Evolutionary conservation across 2,797 vertebrate genomes (phyloP), one percentile per base, ranked within the genome.

Genomic region (Tragopan temminckii): DNA sequence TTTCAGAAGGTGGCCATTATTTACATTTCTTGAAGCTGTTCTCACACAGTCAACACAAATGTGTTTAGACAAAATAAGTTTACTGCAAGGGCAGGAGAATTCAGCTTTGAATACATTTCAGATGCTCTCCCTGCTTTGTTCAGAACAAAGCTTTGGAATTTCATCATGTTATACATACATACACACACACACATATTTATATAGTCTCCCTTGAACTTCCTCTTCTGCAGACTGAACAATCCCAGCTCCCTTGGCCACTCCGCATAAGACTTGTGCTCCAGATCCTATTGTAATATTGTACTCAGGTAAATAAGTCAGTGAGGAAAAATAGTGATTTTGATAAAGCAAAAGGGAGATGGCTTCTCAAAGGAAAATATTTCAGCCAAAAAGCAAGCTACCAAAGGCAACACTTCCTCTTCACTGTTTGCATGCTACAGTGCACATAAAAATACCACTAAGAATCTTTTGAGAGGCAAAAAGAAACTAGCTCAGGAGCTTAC

Each of bases 11-110:
- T 12, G 9, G 42, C 29, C 23, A 59, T 74, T 43, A 86, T 68
- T 95, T 80, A 61, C 74, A 79, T 80, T 36, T 12, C 53, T 96
- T 72, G 84, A 53, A 94, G 79, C 72, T 94, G 94, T 95, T 72
- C 71, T 89, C 89, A 17, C 67, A 50, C 42, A 83, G 31, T 85
- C 43, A 85, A 78, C 89, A 96, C 90, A 95, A 77, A 91, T n/a
- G 63, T 16, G 14, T 13, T 36, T 89, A 69, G 36, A 76, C 12
- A 82, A 67, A 86, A 23, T 21, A 25, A 90, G 63, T 36, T 85
- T 80, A 40, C 45, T 27, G 55, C 35, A 85, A 31, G 55, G 31
- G 45, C 25, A 86, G 55, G 33, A 77, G 25, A 87, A 87, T 90
- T 46, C 57, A 52, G 31, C 57, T 75, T 68, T 38, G 19, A 91